Evolutionary conservation across 2,113 vertebrate genomes (phyloP).

Genomic region (Phalacrocorax aristotelis): DNA sequence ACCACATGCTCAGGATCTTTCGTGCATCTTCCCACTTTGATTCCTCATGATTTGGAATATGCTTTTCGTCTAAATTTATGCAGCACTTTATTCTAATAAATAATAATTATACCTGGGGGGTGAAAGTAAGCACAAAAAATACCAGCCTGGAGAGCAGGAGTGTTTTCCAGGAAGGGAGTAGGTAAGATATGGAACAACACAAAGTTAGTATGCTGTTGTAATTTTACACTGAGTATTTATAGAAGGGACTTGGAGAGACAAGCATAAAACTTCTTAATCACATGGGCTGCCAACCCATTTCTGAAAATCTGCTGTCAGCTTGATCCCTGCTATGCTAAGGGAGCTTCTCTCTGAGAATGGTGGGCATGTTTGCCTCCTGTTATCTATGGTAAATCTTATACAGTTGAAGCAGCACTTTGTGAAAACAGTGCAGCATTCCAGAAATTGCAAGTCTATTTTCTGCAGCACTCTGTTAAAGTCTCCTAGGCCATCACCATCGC

Average conservation of each 20-base stretch:
- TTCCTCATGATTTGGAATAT: not conserved
- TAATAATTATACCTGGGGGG: not conserved
- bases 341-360: conserved; percentile 22
- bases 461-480: not conserved
- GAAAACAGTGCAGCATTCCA: conserved; percentile 41
- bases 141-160: not conserved
- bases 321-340: conserved; percentile 35
- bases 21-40: not conserved
- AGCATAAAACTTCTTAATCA: conserved; percentile 26
- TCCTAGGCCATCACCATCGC: not conserved
- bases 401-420: conserved; percentile 12
- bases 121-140: not conserved
- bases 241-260: conserved; percentile 30
- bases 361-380: conserved; percentile 37
- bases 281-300: conserved; percentile 27
- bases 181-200: not conserved
- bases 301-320: conserved; percentile 45
- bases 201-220: conserved; percentile 1
- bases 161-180: conserved; percentile 12
- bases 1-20: not conserved
- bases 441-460: conserved; percentile 52
- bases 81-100: not conserved
- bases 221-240: conserved; percentile 36
- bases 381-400: conserved; percentile 41
- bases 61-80: not conserved